Evolutionary conservation across 1,140 invertebrate species (phyloP).

Genomic region (Solenopsis fugax): DNA sequence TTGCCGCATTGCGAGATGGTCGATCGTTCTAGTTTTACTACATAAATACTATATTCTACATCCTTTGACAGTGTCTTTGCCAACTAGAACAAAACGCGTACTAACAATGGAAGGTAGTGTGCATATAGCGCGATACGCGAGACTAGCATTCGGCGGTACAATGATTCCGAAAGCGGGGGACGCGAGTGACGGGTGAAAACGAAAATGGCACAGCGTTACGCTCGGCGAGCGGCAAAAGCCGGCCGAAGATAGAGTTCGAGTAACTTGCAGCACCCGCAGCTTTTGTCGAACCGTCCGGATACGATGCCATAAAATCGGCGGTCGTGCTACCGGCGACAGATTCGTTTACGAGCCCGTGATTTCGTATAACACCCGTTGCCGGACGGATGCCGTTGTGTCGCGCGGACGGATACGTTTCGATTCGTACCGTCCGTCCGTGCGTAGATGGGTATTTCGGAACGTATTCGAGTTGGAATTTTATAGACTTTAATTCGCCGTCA

Average conservation of each 20-base stretch:
- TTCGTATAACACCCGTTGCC: neutral
- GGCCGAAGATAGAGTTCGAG: conserved; percentile 40
- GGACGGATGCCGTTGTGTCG: neutral
- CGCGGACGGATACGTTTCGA: conserved; percentile 5
- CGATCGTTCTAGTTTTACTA: conserved; percentile 49
- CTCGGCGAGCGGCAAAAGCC: conserved; percentile 5
- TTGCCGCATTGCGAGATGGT: conserved; percentile 23
- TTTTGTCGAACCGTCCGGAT: conserved; percentile 62
- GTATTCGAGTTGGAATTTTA: conserved; percentile 30
- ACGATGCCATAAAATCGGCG: conserved; percentile 71
- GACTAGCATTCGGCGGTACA: neutral
- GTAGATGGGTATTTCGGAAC: conserved; percentile 22
- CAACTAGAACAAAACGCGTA: conserved; percentile 24
- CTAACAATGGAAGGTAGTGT: neutral
- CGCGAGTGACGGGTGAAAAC: conserved; percentile 12
- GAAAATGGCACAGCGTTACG: conserved; percentile 26
- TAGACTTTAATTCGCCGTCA: conserved; percentile 45
- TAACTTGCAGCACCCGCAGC: conserved; percentile 53
- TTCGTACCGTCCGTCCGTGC: neutral
- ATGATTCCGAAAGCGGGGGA: conserved; percentile 48
- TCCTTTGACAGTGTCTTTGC: conserved; percentile 16
- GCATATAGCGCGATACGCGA: neutral
- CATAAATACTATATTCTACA: neutral
- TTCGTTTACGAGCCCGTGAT: conserved; percentile 73
- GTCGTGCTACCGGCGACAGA: conserved; percentile 66